phyloP scores from a whole-genome alignment of 2,888 invertebrate genomes.

The Stomorhina lunata region DNA sequence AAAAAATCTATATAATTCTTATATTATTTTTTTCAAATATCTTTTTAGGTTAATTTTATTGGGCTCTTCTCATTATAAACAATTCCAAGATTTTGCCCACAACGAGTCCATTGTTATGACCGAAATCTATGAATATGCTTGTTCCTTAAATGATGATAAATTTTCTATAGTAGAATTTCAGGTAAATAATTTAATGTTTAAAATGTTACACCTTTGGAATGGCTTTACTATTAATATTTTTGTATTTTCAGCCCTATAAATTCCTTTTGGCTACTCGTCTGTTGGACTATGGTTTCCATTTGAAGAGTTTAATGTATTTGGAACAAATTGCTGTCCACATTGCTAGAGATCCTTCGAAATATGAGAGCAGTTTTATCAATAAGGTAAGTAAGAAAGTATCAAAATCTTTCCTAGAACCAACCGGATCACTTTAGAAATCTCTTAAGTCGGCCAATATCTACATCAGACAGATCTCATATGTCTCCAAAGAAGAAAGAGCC shows the following conservation, averaged over 20 bases:
- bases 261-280: constrained; percentile 89
- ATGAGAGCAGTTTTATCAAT: constrained; percentile 81
- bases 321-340: constrained; percentile 89
- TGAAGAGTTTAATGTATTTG: constrained; percentile 90
- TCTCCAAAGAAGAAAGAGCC: no score
- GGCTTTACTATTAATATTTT: neutral
- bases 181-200: no score
- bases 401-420: no score
- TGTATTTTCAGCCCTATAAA: constrained; percentile 87
- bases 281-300: constrained; percentile 87
- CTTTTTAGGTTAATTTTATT: constrained; percentile 87
- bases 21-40: neutral
- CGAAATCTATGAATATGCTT: constrained; percentile 96
- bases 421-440: no score
- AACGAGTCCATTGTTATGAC: constrained; percentile 95
- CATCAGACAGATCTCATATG: no score
- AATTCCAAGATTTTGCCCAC: constrained; percentile 86
- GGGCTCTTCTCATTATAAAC: constrained; percentile 85
- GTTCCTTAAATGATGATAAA: constrained; percentile 87
- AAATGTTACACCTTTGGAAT: no score
- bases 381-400: no score
- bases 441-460: no score
- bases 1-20: neutral
- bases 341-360: constrained; percentile 81
- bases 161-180: constrained; percentile 88